Percentiles rank a stretch among this genome's conserved stretches.
Evolutionary conservation across 1,140 invertebrate genomes (phyloP).

Genomic region (Ctenoplectra terminalis): DNA sequence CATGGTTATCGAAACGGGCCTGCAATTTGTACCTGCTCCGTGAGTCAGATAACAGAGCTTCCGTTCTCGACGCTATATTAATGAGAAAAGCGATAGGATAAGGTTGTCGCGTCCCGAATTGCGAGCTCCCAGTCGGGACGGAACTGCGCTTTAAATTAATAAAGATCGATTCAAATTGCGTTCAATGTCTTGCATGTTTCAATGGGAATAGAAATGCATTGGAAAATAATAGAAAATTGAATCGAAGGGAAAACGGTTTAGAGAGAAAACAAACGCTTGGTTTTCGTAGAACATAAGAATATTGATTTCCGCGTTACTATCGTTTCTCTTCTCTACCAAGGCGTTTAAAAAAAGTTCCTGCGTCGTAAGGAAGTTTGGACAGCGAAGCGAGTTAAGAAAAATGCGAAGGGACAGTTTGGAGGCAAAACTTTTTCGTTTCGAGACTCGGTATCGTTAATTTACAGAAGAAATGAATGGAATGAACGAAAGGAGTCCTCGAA

Average conservation of each 20-base stretch:
- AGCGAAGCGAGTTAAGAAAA: neutral
- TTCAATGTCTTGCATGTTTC: neutral
- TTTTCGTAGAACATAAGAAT: no score
- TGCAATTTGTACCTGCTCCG: conserved; percentile 42
- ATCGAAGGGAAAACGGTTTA: neutral
- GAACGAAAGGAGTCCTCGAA: no score
- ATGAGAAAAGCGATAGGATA: conserved; percentile 49
- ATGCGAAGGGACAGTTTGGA: no score
- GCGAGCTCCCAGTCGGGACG: neutral
- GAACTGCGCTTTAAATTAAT: conserved; percentile 17
- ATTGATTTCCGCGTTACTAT: neutral
- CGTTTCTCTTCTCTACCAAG: neutral
- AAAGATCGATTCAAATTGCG: conserved; percentile 16
- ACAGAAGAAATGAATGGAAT: no score
- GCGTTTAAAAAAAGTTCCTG: neutral
- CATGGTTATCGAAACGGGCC: conserved; percentile 10
- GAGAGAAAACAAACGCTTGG: no score
- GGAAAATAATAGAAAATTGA: neutral
- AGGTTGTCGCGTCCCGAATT: conserved; percentile 28
- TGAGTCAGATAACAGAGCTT: conserved; percentile 33
- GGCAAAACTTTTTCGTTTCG: no score
- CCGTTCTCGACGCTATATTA: conserved; percentile 30
- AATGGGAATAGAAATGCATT: neutral
- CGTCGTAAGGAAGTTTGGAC: neutral
- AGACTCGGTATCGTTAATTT: no score